Conservation (phyloP, 2,888 invertebrate species). For the Ophonus ardosiacus region DNA sequence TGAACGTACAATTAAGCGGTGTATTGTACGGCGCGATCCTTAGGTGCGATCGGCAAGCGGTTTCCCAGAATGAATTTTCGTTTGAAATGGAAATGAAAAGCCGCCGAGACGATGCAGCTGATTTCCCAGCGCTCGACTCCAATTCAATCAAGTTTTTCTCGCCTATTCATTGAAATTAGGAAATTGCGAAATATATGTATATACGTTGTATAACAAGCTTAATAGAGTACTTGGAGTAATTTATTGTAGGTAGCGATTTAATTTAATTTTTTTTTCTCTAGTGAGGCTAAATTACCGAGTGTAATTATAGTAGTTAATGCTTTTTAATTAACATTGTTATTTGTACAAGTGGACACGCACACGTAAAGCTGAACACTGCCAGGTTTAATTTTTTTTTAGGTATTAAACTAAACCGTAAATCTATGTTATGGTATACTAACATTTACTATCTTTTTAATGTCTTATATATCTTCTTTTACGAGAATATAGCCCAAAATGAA, state of each 20-base stretch:
- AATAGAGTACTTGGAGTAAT: neutral
- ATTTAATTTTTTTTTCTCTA: slow-evolving; percentile 6
- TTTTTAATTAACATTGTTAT: slow-evolving; percentile 69
- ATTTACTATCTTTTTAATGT: too few species aligned
- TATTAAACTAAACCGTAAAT: neutral
- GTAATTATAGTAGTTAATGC: slow-evolving; percentile 71
- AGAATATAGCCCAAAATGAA: too few species aligned
- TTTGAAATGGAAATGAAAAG: slow-evolving; percentile 37
- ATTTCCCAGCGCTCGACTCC: slow-evolving; percentile 14
- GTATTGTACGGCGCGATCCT: neutral
- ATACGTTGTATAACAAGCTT: neutral
- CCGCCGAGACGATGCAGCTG: slow-evolving; percentile 9
- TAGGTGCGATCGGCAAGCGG: neutral
- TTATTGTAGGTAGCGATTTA: neutral
- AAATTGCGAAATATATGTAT: neutral
- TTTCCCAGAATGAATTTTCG: slow-evolving; percentile 19
- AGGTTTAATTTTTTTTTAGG: neutral
- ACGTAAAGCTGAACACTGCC: slow-evolving; percentile 1
- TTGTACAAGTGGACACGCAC: slow-evolving; percentile 64
- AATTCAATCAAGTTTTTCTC: slow-evolving; percentile 38
- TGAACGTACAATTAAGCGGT: neutral
- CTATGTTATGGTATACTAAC: too few species aligned
- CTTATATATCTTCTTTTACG: too few species aligned
- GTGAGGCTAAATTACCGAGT: slow-evolving; percentile 69
- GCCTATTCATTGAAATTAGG: slow-evolving; percentile 30